Percentiles rank a stretch among this genome's conserved stretches.
Conservation (phyloP, 2,797 vertebrate species). For the Anguilla obscura region DNA sequence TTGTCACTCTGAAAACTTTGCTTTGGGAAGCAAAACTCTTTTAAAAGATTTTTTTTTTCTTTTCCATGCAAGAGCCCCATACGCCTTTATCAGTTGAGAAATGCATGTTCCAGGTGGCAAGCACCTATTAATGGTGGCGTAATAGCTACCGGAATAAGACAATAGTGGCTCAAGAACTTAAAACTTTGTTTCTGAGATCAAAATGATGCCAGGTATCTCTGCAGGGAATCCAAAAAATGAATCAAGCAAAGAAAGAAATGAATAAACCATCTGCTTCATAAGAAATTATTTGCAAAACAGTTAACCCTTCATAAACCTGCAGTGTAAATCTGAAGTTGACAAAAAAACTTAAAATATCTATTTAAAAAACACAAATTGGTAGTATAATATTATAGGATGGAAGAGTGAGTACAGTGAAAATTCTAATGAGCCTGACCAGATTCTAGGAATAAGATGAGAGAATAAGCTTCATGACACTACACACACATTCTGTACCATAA, state of each 20-base stretch:
- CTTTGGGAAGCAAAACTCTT: slow-evolving; percentile 32
- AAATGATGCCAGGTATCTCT: slow-evolving; percentile 37
- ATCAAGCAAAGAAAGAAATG: slow-evolving; percentile 47
- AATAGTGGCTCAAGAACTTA: slow-evolving; percentile 51
- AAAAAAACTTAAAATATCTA: not conserved
- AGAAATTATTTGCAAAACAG: slow-evolving; percentile 28
- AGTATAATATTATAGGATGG: slow-evolving; percentile 31
- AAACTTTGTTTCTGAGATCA: slow-evolving; percentile 44
- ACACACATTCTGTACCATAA: not conserved
- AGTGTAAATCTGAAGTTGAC: slow-evolving; percentile 30
- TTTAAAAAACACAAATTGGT: slow-evolving; percentile 26
- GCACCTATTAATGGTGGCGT: slow-evolving; percentile 58
- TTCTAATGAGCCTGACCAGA: slow-evolving; percentile 45
- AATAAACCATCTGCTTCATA: slow-evolving; percentile 46
- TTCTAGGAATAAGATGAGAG: slow-evolving; percentile 6
- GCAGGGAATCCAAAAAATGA: slow-evolving; percentile 39
- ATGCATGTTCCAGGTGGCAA: slow-evolving; percentile 63
- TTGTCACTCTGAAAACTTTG: slow-evolving; percentile 29
- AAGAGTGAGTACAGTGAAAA: slow-evolving; percentile 29
- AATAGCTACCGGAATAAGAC: slow-evolving; percentile 58
- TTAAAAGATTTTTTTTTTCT: slow-evolving; percentile 15
- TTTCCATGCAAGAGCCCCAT: slow-evolving; percentile 35
- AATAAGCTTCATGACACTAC: not conserved
- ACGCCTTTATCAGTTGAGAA: slow-evolving; percentile 56
- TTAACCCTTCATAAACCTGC: slow-evolving; percentile 49